Evolutionary conservation across 2,113 vertebrate species (phyloP).

Genomic region (Pycnonotus jocosus): DNA sequence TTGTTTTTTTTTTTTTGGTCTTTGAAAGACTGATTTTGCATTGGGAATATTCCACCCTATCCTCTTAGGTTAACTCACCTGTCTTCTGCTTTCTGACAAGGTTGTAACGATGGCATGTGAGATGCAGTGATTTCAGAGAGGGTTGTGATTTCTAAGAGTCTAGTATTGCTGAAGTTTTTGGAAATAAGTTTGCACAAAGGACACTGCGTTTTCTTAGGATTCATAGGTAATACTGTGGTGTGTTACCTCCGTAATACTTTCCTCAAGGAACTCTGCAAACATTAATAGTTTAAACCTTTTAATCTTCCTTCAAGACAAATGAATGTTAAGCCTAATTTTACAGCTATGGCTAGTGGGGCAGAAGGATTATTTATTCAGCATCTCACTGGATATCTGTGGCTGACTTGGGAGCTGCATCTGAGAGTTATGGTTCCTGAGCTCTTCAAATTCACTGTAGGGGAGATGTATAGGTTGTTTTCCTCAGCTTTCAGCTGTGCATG

Average conservation of each 20-base stretch:
- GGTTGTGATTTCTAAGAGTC: not conserved
- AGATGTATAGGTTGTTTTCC: not conserved
- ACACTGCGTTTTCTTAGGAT: not conserved
- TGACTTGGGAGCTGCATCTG: not conserved
- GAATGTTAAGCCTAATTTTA: not conserved
- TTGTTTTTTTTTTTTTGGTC: not conserved
- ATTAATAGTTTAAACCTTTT: not conserved
- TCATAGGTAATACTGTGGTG: not conserved
- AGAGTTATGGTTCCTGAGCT: not conserved
- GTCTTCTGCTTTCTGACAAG: not conserved
- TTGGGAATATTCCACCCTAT: not conserved
- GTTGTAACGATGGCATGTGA: not conserved
- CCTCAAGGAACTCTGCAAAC: not conserved
- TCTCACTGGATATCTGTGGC: not conserved
- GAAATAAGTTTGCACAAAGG: not conserved
- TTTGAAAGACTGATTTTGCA: not conserved
- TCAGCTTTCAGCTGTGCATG: not conserved
- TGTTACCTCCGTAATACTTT: not conserved
- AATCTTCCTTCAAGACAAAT: not conserved
- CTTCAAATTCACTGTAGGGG: not conserved
- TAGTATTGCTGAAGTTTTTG: not conserved
- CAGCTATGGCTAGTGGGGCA: not conserved
- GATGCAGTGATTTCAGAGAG: not conserved
- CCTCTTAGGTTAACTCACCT: not conserved
- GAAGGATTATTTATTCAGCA: not conserved